Conservation (phyloP, 1,140 invertebrate species). For the Maniola jurtina region DNA sequence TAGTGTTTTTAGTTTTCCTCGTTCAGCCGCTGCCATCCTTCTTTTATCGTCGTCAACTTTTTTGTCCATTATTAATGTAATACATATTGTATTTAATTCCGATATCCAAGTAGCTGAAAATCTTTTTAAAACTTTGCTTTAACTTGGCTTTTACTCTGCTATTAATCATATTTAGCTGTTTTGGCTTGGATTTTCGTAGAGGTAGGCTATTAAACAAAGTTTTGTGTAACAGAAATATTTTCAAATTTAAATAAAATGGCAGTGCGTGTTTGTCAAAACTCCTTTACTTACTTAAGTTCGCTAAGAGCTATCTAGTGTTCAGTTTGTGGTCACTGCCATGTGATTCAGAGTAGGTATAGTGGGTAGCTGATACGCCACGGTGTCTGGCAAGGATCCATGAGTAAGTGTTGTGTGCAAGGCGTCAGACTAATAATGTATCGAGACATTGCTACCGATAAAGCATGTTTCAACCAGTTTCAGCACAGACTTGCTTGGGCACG, state of each 20-base stretch:
- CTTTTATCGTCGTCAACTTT: no score
- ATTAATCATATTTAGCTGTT: no score
- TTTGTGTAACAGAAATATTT: no score
- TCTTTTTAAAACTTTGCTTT: no score
- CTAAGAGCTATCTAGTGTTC: conserved; percentile 14
- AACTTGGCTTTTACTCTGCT: no score
- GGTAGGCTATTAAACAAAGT: no score
- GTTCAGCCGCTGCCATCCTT: no score
- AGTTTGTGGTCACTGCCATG: conserved; percentile 27
- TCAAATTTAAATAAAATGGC: not conserved
- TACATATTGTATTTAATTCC: no score
- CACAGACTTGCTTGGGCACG: conserved; percentile 9
- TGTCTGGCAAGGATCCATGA: conserved; percentile 43
- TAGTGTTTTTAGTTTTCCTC: no score
- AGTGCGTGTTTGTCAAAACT: not conserved
- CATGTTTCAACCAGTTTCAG: not conserved
- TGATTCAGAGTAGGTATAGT: conserved; percentile 10
- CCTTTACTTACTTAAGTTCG: not conserved
- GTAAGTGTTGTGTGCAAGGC: conserved; percentile 27
- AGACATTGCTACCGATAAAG: conserved; percentile 11
- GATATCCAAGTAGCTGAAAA: no score
- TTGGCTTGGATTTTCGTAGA: no score
- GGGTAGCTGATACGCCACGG: conserved; percentile 17
- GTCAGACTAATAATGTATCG: conserved; percentile 33
- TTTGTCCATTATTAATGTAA: no score